These are phyloP conservation scores for Meandrusa payeni DNA, from an alignment of 2,888 invertebrate species.

Conservation along the genomic window DNA sequence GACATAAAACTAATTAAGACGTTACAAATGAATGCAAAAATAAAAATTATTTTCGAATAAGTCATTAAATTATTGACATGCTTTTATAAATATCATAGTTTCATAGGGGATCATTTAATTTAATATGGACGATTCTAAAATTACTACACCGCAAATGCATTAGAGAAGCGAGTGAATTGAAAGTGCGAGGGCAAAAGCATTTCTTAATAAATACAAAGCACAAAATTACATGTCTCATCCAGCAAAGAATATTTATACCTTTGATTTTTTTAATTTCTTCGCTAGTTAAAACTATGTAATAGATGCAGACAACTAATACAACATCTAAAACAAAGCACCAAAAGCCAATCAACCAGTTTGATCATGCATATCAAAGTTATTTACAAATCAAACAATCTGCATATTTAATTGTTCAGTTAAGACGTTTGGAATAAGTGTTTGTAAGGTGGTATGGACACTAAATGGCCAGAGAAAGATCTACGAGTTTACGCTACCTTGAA, in stretches of 20 bases:
- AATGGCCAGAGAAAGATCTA: background rate
- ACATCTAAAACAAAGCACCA: slow-evolving; percentile 4
- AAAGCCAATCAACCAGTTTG: background rate
- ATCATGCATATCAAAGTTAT: slow-evolving; percentile 12
- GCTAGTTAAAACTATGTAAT: background rate
- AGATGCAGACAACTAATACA: background rate
- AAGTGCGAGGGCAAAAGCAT: background rate
- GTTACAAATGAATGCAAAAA: too few species aligned
- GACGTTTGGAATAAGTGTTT: background rate
- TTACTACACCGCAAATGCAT: too few species aligned
- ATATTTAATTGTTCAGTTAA: slow-evolving; percentile 4
- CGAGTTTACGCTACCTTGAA: too few species aligned
- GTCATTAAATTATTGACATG: too few species aligned
- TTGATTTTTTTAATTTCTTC: background rate
- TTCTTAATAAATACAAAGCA: background rate
- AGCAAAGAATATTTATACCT: background rate
- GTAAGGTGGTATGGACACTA: slow-evolving; percentile 4
- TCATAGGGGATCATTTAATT: too few species aligned
- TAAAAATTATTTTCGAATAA: too few species aligned
- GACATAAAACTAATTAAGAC: background rate
- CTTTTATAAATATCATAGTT: too few species aligned
- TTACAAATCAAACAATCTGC: slow-evolving; percentile 7
- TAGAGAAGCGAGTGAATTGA: slow-evolving; percentile 8
- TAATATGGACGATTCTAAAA: too few species aligned
- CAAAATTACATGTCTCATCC: too few species aligned